Base-by-base conservation (phyloP, 2,797 vertebrate genomes). In the Falco berigora region DNA sequence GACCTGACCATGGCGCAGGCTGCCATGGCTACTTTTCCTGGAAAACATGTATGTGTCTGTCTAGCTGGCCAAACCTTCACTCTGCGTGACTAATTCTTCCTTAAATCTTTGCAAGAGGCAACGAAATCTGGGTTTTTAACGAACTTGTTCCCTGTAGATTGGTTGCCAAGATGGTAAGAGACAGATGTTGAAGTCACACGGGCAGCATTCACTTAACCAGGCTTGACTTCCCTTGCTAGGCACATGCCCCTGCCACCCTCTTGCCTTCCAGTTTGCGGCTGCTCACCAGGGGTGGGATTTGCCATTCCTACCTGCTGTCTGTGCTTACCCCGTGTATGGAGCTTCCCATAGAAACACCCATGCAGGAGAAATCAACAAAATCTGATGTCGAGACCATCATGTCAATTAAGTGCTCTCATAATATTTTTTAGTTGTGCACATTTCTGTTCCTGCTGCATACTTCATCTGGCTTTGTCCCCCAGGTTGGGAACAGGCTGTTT, bases 261-360 rank as follows among this genome's bases (percentile, higher is more conserved):
- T 32, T 25, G 32, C 82, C 32, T n/a, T 15, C 50, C 62, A 10
- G 17, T 1, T 10, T 10, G 74, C 17, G 12, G 6, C 0, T 8
- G 14, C 74, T 36, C 52, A 23, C 50, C 71, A 5, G 25, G 3
- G 62, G 18, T 27, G 56, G 59, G 13, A 3, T 61, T 19, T 79
- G n/a, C 27, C 19, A 0, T 12, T 42, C 66, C 11, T 9, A 1
- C 3, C 10, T 11, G 42, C 5, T 28, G 1, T 34, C 46, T 17
- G 77, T 11, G 3, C 12, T 10, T 16, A 3, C 34, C 14, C 42
- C 0, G 0, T 1, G 21, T 23, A 2, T 8, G 77, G 24, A 46
- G 66, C 73, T 78, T 61, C 75, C 67, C 14, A 0, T 8, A n/a
- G 50, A 40, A 52, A 6, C 3, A 15, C n/a, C 73, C 42, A 1